phyloP scores from a whole-genome alignment of 2,113 vertebrate species.

The Microtus richardsoni region DNA sequence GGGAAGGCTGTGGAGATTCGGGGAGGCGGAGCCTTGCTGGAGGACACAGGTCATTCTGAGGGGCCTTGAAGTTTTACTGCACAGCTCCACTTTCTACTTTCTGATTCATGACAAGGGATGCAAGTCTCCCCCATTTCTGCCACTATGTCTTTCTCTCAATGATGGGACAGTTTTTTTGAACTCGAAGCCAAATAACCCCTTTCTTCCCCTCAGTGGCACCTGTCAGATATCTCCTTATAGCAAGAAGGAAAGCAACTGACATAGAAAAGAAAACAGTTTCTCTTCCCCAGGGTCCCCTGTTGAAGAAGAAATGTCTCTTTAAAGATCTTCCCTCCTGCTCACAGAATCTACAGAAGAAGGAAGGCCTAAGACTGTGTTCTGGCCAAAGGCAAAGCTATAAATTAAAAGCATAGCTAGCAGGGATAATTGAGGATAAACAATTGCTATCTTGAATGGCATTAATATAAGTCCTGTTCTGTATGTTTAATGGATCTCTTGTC shows the following conservation, averaged over 20 bases:
- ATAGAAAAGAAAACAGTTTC: background rate
- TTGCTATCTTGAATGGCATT: background rate
- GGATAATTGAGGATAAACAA: background rate
- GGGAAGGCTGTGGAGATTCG: background rate
- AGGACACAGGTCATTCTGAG: background rate
- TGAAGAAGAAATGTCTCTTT: background rate
- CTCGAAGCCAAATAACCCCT: background rate
- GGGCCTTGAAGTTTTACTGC: no score
- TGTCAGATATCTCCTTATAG: background rate
- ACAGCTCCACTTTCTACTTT: background rate
- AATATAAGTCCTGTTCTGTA: background rate
- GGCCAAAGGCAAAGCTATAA: background rate
- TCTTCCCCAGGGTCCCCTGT: background rate
- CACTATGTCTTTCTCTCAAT: background rate
- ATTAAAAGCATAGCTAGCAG: background rate
- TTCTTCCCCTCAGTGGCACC: background rate
- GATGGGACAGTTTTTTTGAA: background rate
- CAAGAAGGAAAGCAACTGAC: background rate
- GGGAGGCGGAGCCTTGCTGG: background rate
- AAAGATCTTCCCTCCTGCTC: rapidly evolving
- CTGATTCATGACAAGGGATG: background rate
- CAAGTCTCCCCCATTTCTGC: no score
- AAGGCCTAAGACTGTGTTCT: background rate
- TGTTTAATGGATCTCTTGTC: background rate
- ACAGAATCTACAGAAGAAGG: background rate